Evolutionary conservation across 1,140 invertebrate genomes (phyloP), one percentile per base, ranked within the genome.

Genomic region (Monomorium pharaonis): DNA sequence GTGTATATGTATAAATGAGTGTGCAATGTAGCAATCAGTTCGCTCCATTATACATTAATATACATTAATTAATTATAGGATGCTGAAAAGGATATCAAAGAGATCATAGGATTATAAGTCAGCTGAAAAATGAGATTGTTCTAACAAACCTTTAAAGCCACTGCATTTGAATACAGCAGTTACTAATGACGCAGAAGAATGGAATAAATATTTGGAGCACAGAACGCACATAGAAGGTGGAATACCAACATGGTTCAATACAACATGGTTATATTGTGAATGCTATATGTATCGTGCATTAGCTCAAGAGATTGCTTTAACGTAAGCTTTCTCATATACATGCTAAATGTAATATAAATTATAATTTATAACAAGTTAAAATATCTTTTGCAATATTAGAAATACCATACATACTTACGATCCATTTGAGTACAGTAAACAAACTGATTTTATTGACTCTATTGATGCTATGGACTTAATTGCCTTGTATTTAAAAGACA

Each of bases 231-330:
- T 95, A 95, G 56, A 93, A 84, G 70, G 90, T 56, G 93, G 95
- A 16, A 92, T 93, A 30, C 94, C 96, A 9, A 96, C 96, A 18
- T 99, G 98, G 96, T 99, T 98, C 92, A 96, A 96, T 58, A 96
- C 97, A 60, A 95, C 96, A 7, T 99, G 98, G 98, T 95, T 99
- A 0, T 98, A 98, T 92, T 96, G 97, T 12, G 99, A 99, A 95
- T 99, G 98, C 92, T 99, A 99, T 92, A 97, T 99, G 95, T 99
- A 99, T 92, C 95, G 98, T 24, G 95, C 97, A 91, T 96, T 99
- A 30, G 95, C 96, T 87, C 97, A 99, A 93, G 96, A 97, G 65
- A 97, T 99, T 93, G 94, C 96, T 90, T 92, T 96, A 65, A 97
- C 96, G 97, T 98, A 96, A 94, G 95, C 86, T 74, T 54, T n/a